phyloP scores from a whole-genome alignment of 2,113 vertebrate genomes.

The Micromys minutus region DNA sequence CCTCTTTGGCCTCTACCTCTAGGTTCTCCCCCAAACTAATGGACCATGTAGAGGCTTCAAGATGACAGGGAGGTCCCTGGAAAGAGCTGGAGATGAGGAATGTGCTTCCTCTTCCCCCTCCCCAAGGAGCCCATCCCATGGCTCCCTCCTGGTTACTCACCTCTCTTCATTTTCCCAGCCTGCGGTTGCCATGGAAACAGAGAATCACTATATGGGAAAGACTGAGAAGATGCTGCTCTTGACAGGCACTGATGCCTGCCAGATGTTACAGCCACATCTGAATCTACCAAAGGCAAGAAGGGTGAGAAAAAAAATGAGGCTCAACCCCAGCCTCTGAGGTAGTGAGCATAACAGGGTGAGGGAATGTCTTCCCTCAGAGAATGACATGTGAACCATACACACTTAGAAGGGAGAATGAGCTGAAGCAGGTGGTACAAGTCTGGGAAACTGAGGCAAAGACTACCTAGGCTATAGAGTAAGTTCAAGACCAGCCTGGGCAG shows the following conservation, averaged over 20 bases:
- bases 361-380: neutral
- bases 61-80: slow-evolving; percentile 50
- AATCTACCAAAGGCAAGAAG: neutral
- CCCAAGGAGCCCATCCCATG: slow-evolving; percentile 65
- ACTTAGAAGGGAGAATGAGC: neutral
- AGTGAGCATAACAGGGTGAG: neutral
- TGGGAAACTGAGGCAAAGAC: neutral
- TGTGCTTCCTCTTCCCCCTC: neutral
- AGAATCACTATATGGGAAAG: slow-evolving; percentile 48
- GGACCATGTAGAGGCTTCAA: neutral
- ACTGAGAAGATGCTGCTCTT: slow-evolving; percentile 41
- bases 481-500: neutral
- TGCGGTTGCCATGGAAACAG: slow-evolving; percentile 67
- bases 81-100: slow-evolving; percentile 45
- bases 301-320: neutral
- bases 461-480: neutral
- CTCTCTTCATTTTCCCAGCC: slow-evolving; percentile 59
- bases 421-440: neutral
- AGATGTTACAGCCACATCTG: slow-evolving; percentile 36
- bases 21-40: neutral
- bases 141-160: slow-evolving; percentile 60
- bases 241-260: slow-evolving; percentile 8
- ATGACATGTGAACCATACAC: neutral
- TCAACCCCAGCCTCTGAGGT: neutral
- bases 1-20: neutral